phyloP scores from a whole-genome alignment of 2,888 invertebrate genomes.

The Macropis europaea region DNA sequence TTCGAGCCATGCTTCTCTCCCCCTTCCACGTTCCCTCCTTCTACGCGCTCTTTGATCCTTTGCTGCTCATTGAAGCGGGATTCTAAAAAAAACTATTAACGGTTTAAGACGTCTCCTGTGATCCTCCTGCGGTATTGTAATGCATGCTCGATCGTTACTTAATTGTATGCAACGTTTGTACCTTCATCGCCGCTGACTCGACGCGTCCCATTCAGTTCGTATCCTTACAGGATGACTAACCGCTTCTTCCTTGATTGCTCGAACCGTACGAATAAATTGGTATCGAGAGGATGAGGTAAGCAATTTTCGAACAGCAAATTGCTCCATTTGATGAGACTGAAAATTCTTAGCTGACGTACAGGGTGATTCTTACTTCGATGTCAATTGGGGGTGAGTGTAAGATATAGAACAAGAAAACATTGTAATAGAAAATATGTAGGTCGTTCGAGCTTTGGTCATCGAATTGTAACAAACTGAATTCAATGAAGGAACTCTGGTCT shows the following conservation, averaged over 20 bases:
- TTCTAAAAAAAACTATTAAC: conserved; percentile 48
- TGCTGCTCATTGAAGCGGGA: conserved; percentile 31
- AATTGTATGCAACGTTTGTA: conserved; percentile 27
- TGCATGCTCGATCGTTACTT: conserved; percentile 15
- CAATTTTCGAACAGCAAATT: no score
- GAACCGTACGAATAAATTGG: neutral
- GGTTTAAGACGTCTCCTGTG: conserved; percentile 15
- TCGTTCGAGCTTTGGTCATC: no score
- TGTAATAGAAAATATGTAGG: no score
- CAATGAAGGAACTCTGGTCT: no score
- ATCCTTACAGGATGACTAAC: conserved; percentile 26
- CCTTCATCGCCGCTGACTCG: neutral
- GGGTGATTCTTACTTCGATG: no score
- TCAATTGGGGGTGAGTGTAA: no score
- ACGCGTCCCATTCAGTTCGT: neutral
- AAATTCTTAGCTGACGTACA: no score
- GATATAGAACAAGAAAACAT: no score
- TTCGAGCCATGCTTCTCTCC: conserved; percentile 33
- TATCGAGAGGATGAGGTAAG: no score
- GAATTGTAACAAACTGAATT: no score
- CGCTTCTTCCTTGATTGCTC: conserved; percentile 5
- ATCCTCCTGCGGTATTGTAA: conserved; percentile 22
- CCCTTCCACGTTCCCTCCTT: neutral
- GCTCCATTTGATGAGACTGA: no score
- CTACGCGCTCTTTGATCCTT: conserved; percentile 10